A percentile compares a stretch with the other conserved stretches of the same genome.
Conservation (phyloP, 2,888 invertebrate species). For the Sphaerophoria taeniata region DNA sequence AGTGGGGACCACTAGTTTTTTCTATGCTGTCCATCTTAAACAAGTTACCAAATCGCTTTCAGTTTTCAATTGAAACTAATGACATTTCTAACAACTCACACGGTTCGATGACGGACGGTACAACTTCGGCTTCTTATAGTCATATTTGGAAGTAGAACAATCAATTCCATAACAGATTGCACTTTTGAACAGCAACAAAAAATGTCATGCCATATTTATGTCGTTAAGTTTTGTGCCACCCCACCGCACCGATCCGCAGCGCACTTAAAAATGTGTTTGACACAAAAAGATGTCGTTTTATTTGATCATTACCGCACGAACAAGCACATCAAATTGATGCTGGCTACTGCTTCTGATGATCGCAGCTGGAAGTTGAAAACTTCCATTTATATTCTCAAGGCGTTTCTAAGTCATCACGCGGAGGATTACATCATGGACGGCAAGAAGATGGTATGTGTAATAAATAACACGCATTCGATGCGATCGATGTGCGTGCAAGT, state of each 20-base stretch:
- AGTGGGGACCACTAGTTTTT: not conserved
- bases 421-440: slow-evolving; percentile 13
- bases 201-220: slow-evolving; percentile 56
- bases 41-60: slow-evolving; percentile 39
- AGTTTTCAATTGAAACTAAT: slow-evolving; percentile 48
- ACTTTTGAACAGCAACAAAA: not conserved
- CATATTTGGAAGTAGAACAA: slow-evolving; percentile 58
- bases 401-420: slow-evolving; percentile 38
- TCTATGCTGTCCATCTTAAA: slow-evolving; percentile 3
- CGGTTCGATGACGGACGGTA: not conserved
- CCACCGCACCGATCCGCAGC: not conserved
- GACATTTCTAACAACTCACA: slow-evolving; percentile 32
- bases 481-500: slow-evolving; percentile 37
- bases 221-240: slow-evolving; percentile 2
- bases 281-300: slow-evolving; percentile 18
- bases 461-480: slow-evolving; percentile 50
- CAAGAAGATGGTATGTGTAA: slow-evolving; percentile 28
- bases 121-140: slow-evolving; percentile 15
- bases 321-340: not conserved
- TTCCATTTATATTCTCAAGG: slow-evolving; percentile 47
- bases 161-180: slow-evolving; percentile 41
- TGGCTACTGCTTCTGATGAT: not conserved
- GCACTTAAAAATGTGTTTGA: not conserved
- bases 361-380: not conserved
- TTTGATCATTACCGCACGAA: slow-evolving; percentile 50